Percentiles rank a stretch among this genome's conserved stretches.
phyloP scores from a whole-genome alignment of 1,140 invertebrate genomes.

The Diploscapter pachys region DNA sequence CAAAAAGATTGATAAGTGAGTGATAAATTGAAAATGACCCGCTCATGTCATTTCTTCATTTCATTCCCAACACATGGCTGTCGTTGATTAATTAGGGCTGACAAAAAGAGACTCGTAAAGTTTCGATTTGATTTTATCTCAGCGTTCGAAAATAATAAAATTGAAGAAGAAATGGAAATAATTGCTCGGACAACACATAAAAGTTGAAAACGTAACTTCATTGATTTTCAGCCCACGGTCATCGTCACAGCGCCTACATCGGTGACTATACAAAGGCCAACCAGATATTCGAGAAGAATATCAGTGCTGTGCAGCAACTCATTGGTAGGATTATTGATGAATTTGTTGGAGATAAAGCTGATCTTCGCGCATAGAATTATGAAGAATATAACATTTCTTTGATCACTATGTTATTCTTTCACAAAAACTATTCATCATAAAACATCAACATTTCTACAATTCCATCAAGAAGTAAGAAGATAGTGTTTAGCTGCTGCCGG shows the following conservation, averaged over 20 bases:
- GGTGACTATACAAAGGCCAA: slow-evolving; percentile 36
- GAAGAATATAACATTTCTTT: slow-evolving; percentile 3
- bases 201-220: not conserved
- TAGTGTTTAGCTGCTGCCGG: slow-evolving; percentile 22
- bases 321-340: slow-evolving; percentile 8
- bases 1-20: no score
- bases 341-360: not conserved
- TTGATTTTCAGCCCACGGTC: slow-evolving; percentile 36
- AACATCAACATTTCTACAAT: not conserved
- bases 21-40: no score
- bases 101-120: slow-evolving; percentile 5
- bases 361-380: not conserved
- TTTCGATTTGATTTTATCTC: not conserved
- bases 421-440: not conserved
- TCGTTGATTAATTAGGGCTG: not conserved
- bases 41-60: no score
- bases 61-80: no score
- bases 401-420: not conserved
- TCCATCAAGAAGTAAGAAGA: not conserved
- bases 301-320: slow-evolving; percentile 28
- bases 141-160: not conserved
- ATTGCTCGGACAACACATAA: not conserved
- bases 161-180: no score
- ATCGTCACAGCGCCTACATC: slow-evolving; percentile 26
- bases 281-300: slow-evolving; percentile 31